These are phyloP conservation scores for Palythoa heliodiscus DNA, from an alignment of 92 coral and sea anemone species.

Conservation along the genomic window DNA sequence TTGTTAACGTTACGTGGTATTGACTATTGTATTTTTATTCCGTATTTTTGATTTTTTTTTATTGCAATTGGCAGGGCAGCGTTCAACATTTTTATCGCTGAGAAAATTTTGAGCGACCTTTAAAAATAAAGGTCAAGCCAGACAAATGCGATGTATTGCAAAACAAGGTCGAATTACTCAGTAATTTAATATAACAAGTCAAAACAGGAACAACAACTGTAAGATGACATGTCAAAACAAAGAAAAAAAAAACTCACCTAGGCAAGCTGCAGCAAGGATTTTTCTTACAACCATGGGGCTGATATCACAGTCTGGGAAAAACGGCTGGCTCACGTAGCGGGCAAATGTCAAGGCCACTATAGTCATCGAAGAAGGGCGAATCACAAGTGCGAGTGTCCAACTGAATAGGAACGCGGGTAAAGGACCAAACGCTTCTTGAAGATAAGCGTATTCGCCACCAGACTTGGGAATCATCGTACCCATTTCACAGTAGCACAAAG, in stretches of 20 bases:
- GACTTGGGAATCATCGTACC: conserved; percentile 98
- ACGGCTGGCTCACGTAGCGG: conserved; percentile 93
- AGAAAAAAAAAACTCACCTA: conserved; percentile 67
- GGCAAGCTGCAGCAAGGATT: conserved; percentile 86
- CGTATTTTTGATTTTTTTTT: background rate
- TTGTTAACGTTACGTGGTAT: background rate
- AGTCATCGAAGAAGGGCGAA: conserved; percentile 94
- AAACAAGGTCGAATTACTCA: background rate
- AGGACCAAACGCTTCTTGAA: conserved; percentile 90
- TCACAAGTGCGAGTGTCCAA: conserved; percentile 94
- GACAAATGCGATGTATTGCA: background rate
- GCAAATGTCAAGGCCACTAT: conserved; percentile 94
- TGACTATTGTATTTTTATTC: background rate
- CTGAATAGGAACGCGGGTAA: conserved; percentile 95
- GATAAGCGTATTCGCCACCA: conserved; percentile 96
- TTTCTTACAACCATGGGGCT: conserved; percentile 87
- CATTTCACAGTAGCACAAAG: conserved; percentile 95
- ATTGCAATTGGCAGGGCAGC: background rate
- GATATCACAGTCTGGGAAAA: conserved; percentile 91
- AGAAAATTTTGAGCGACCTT: background rate
- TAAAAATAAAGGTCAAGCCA: background rate
- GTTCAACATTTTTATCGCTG: background rate
- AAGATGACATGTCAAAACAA: background rate
- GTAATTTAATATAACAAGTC: background rate
- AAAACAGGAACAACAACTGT: background rate